These are phyloP conservation scores for Manis crassicaudata DNA, from an alignment of 2,797 vertebrate genomes.

Conservation along the genomic window DNA sequence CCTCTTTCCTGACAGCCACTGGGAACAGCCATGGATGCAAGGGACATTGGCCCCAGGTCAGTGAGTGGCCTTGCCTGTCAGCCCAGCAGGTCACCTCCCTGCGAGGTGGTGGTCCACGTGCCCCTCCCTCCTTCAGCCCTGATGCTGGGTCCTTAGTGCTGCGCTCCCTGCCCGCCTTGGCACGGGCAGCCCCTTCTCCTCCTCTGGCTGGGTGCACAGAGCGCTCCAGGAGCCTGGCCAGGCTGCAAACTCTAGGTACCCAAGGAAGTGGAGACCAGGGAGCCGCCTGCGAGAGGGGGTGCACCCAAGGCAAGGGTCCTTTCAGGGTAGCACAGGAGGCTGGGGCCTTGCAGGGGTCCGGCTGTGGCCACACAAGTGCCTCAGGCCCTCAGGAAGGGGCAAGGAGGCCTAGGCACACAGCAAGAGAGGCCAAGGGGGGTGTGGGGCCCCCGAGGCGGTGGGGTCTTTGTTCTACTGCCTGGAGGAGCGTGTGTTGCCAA, in stretches of 20 bases:
- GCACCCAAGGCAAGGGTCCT: background rate
- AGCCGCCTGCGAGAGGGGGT: too few relatives aligned
- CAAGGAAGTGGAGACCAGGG: background rate
- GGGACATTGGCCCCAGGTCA: background rate
- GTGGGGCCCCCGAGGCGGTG: background rate
- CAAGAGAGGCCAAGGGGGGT: rapidly evolving
- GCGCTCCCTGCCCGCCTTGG: too few relatives aligned
- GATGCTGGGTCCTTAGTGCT: background rate
- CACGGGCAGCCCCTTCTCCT: background rate
- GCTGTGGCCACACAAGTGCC: rapidly evolving
- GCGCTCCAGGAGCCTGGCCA: background rate
- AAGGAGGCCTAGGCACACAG: background rate
- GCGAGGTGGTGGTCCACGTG: background rate
- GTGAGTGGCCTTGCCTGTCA: background rate
- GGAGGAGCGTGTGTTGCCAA: rapidly evolving
- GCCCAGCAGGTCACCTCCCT: background rate
- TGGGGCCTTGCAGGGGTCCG: rapidly evolving
- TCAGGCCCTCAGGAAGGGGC: background rate
- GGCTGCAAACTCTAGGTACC: background rate
- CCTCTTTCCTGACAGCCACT: background rate
- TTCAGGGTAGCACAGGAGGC: background rate
- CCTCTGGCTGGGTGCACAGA: rapidly evolving
- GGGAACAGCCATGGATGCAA: background rate
- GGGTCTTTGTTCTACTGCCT: background rate
- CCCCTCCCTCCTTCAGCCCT: background rate